Evolutionary conservation across 37 sponge, comb jelly and placozoan genomes (phyloP).

Genomic region (Geodia barretti): DNA sequence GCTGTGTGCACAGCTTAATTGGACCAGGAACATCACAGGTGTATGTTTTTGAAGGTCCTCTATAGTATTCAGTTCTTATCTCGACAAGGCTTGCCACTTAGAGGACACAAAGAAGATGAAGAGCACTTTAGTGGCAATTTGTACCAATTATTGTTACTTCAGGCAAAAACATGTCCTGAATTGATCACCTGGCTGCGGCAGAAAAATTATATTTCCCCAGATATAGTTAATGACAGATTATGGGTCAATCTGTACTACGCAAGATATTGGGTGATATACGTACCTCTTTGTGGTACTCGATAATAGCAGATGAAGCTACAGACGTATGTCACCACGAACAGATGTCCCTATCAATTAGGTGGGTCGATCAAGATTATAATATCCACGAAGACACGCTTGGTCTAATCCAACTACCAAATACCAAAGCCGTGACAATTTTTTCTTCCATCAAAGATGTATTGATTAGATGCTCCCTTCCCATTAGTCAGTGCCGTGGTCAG

Average conservation of each 20-base stretch:
- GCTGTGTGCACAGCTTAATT: not conserved
- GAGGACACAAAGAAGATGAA: constrained; percentile 26
- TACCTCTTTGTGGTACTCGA: constrained; percentile 22
- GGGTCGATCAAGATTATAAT: constrained; percentile 41
- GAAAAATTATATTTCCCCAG: constrained; percentile 34
- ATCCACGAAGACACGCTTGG: constrained; percentile 60
- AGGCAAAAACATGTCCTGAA: constrained; percentile 9
- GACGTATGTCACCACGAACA: constrained; percentile 62
- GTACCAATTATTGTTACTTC: constrained; percentile 30
- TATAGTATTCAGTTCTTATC: not conserved
- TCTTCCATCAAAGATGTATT: constrained; percentile 48
- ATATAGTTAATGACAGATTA: constrained; percentile 30
- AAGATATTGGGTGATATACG: constrained; percentile 23
- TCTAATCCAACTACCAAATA: constrained; percentile 60
- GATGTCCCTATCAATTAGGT: constrained; percentile 51
- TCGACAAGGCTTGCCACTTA: constrained; percentile 38
- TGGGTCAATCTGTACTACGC: constrained; percentile 36
- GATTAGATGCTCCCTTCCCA: constrained; percentile 61
- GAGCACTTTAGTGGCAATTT: constrained; percentile 24
- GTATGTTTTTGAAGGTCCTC: not conserved
- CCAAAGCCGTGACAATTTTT: constrained; percentile 56
- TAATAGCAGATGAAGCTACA: constrained; percentile 63
- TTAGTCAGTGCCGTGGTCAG: constrained; percentile 50
- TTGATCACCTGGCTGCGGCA: not conserved
- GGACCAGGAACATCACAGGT: not conserved